Percentiles rank a stretch among this genome's conserved stretches.
phyloP scores from a whole-genome alignment of 2,797 vertebrate species.

The Acipenser oxyrinchus region DNA sequence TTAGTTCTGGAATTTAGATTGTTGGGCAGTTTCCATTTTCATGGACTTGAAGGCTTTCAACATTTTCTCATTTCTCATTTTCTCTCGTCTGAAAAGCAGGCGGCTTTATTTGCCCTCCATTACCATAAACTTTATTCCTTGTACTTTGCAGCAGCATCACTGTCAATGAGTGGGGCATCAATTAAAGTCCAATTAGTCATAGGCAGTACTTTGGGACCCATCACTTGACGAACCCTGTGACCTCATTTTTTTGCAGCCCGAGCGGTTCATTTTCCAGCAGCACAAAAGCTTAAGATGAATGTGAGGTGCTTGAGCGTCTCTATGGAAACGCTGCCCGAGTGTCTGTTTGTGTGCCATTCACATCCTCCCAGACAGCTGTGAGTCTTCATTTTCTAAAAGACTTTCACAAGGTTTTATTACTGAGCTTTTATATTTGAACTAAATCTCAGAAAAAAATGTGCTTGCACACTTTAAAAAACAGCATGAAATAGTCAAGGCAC shows the following conservation, averaged over 20 bases:
- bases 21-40: no score
- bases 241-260: slow-evolving; percentile 18
- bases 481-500: no score
- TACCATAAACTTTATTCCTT: slow-evolving; percentile 18
- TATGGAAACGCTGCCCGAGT: slow-evolving; percentile 47
- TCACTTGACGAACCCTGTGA: slow-evolving; percentile 29
- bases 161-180: slow-evolving; percentile 30
- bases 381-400: slow-evolving; percentile 11
- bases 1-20: no score
- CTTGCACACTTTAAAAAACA: no score
- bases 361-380: slow-evolving; percentile 40
- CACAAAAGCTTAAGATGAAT: slow-evolving; percentile 38
- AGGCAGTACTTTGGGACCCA: slow-evolving; percentile 33
- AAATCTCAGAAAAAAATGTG: no score
- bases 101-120: slow-evolving; percentile 15
- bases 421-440: no score
- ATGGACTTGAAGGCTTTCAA: slow-evolving; percentile 14
- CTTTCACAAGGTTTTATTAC: no score
- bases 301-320: slow-evolving; percentile 38
- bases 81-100: slow-evolving; percentile 10
- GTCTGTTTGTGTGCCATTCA: slow-evolving; percentile 20
- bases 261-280: slow-evolving; percentile 41
- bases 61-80: slow-evolving; percentile 14
- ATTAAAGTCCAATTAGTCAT: slow-evolving; percentile 64
- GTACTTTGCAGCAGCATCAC: not conserved